Conservation (phyloP, 2,797 vertebrate genomes). For the Galago senegalensis region DNA sequence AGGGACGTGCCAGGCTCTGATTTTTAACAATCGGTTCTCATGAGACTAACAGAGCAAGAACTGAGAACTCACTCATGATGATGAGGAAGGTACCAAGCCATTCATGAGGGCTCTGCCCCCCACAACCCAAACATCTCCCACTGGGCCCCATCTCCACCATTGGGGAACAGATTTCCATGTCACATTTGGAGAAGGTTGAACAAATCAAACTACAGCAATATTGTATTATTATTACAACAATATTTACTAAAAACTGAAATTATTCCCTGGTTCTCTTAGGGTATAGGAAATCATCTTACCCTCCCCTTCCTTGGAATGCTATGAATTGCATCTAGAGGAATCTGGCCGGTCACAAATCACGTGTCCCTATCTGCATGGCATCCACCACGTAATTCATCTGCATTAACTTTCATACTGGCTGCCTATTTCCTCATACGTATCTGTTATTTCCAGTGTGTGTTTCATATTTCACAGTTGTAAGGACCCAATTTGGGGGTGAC, state of each 20-base stretch:
- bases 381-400: background rate
- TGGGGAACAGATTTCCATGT: background rate
- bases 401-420: background rate
- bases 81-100: background rate
- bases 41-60: background rate
- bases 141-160: background rate
- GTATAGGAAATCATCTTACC: background rate
- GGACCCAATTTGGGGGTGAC: background rate
- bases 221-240: background rate
- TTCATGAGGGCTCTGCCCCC: background rate
- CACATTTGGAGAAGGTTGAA: background rate
- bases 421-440: background rate
- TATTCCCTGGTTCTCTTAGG: background rate
- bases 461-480: background rate
- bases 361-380: background rate
- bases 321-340: background rate
- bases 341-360: no score
- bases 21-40: background rate
- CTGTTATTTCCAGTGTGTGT: background rate
- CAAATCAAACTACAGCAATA: background rate
- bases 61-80: background rate
- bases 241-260: background rate
- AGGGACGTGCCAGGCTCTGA: background rate
- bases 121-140: background rate
- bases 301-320: background rate